These are phyloP conservation scores for Chlorodrepanis virens DNA, from an alignment of 2,113 vertebrate genomes.

Conservation along the genomic window DNA sequence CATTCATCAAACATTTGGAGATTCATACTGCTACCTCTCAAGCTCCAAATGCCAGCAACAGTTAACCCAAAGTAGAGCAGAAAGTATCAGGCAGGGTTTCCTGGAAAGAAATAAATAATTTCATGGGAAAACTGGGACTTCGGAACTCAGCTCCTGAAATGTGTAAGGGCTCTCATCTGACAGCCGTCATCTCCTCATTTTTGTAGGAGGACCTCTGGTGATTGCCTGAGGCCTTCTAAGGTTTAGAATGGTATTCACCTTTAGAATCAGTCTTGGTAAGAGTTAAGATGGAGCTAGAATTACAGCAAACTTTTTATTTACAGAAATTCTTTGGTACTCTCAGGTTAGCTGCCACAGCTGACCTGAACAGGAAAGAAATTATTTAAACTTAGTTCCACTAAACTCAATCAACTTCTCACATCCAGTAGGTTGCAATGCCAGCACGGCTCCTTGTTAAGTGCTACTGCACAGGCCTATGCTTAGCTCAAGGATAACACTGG, in stretches of 20 bases:
- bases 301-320: not conserved
- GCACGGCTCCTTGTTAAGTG: not conserved
- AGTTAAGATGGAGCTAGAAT: not conserved
- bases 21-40: not conserved
- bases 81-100: not conserved
- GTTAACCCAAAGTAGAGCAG: not conserved
- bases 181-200: not conserved
- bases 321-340: not conserved
- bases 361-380: not conserved
- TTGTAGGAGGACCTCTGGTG: not conserved
- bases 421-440: not conserved
- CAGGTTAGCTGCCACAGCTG: not conserved
- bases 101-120: not conserved
- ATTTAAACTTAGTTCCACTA: not conserved
- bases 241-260: not conserved
- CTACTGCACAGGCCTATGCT: not conserved
- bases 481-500: not conserved
- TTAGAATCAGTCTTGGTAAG: not conserved
- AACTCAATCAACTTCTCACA: not conserved
- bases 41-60: not conserved
- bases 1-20: not conserved
- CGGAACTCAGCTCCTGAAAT: not conserved
- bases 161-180: not conserved
- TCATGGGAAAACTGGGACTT: not conserved
- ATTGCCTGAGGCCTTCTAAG: not conserved